Evolutionary conservation across 2,113 vertebrate species (phyloP).

Genomic region (Elephas maximus): DNA sequence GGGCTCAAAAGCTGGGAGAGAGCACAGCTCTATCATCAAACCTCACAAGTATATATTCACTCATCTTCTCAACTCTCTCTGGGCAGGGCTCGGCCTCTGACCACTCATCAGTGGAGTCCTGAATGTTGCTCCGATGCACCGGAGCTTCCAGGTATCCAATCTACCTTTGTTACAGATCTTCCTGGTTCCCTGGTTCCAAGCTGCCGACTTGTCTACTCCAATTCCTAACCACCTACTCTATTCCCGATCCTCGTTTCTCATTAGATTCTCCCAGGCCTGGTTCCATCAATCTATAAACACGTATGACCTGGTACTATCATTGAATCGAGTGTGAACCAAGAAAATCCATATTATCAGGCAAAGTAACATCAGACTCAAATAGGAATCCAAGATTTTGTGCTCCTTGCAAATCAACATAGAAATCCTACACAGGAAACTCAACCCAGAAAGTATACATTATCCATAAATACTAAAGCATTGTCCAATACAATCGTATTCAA

Average conservation of each 20-base stretch:
- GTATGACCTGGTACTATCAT: not conserved
- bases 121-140: not conserved
- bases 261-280: not conserved
- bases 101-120: not conserved
- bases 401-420: conserved; percentile 43
- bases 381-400: conserved; percentile 35
- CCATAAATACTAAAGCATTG: conserved; percentile 18
- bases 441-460: not conserved
- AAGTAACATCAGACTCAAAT: conserved; percentile 28
- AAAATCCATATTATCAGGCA: conserved; percentile 38
- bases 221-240: conserved; percentile 6
- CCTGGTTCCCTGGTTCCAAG: not conserved
- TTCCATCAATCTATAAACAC: conserved; percentile 19
- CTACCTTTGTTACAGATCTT: conserved; percentile 25
- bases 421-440: not conserved
- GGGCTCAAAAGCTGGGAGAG: not conserved
- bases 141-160: not conserved
- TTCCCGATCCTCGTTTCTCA: not conserved
- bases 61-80: not conserved
- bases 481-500: not conserved
- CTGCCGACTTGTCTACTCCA: not conserved
- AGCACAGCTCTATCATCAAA: conserved; percentile 6
- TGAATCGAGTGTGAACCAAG: conserved; percentile 16
- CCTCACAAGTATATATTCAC: not conserved
- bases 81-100: conserved; percentile 11